These are phyloP conservation scores for Branchinecta sandiegonensis DNA, from an alignment of 2,888 invertebrate genomes.

Conservation along the genomic window DNA sequence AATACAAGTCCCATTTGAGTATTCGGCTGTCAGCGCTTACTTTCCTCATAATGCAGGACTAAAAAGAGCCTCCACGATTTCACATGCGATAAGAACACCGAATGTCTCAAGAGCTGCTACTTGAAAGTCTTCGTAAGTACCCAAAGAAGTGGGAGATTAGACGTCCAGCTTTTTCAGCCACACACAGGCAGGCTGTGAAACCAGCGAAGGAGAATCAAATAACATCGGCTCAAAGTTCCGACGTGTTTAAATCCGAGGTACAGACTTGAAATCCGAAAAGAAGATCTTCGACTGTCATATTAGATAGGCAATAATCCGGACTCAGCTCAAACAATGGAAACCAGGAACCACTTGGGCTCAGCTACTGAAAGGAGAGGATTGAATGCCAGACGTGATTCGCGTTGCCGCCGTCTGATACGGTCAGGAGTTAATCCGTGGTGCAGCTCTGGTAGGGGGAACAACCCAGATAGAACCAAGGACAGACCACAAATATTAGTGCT, in stretches of 20 bases:
- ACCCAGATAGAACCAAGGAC: no score
- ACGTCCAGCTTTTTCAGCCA: constrained; percentile 13
- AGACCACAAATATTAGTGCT: no score
- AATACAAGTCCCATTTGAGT: no score
- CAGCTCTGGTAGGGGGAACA: no score
- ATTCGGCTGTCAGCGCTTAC: no score
- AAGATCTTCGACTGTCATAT: not conserved
- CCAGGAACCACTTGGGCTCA: constrained; percentile 2
- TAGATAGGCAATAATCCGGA: constrained; percentile 12
- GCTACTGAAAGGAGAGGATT: no score
- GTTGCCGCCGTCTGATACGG: no score
- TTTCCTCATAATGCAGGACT: no score
- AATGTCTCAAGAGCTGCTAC: constrained; percentile 1
- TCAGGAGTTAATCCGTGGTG: no score
- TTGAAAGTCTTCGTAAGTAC: constrained; percentile 15
- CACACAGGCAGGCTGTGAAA: constrained; percentile 12
- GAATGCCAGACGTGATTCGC: no score
- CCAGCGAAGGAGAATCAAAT: constrained; percentile 6
- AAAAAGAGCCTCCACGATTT: not conserved
- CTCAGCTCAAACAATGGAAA: not conserved
- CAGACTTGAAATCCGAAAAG: no score
- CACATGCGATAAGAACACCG: not conserved
- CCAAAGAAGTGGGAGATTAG: constrained; percentile 7
- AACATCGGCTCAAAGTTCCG: not conserved
- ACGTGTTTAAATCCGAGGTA: not conserved